A percentile compares a stretch with the other conserved stretches of the same genome.
Conservation (phyloP, 2,113 vertebrate genomes). For the Felis chaus region DNA sequence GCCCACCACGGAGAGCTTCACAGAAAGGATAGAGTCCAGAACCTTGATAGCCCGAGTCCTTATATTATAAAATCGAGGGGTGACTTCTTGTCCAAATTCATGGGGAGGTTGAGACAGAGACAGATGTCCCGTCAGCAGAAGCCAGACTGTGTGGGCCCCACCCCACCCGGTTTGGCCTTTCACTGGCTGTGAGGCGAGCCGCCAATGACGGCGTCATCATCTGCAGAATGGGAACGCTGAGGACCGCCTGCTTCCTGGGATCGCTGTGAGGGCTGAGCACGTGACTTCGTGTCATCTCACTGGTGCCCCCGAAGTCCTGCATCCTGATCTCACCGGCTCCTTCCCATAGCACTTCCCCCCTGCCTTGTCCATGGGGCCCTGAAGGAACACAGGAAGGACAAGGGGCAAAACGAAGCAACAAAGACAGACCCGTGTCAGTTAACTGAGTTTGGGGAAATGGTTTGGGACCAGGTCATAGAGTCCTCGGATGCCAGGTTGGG, state of each 20-base stretch:
- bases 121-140: neutral
- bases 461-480: neutral
- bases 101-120: neutral
- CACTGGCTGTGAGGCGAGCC: neutral
- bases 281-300: rapidly evolving
- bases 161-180: neutral
- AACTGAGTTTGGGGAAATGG: too few species aligned
- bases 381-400: neutral
- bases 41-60: too few species aligned
- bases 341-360: neutral
- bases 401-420: neutral
- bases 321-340: neutral
- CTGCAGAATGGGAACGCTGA: neutral
- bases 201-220: neutral
- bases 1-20: neutral
- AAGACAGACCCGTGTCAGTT: rapidly evolving
- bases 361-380: too few species aligned
- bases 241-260: rapidly evolving
- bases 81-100: neutral
- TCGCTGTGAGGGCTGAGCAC: rapidly evolving
- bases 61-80: neutral
- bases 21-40: neutral
- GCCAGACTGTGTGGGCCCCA: neutral
- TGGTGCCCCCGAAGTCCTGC: neutral
- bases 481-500: neutral